Evolutionary conservation across 2,888 invertebrate genomes (phyloP), one percentile per base, ranked within the genome.

Genomic region (Euphydryas editha): DNA sequence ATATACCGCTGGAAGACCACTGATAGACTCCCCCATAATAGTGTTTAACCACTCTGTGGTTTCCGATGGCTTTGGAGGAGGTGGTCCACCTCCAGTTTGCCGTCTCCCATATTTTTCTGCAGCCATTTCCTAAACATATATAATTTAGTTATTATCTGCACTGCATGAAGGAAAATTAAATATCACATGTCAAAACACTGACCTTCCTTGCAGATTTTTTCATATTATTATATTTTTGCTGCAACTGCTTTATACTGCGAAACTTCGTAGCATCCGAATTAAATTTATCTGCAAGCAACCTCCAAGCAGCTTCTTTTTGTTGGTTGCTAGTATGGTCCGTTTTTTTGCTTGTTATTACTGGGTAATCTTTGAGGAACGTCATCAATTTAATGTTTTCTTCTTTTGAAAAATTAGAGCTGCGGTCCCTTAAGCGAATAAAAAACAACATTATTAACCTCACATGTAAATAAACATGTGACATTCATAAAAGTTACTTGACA

Each of bases 301-400:
- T 30, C 65, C 65, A 62, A 20, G 65, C 68, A 3, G 46, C 54
- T 20, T 65, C 65, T 54, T 68, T 68, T 68, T 58, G 59, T 37
- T 68, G 42, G 36, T 59, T 58, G 42, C 62, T 62, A 4, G 54
- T 13, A 24, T 61, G 54, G 30, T 68, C 68, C 2, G 68, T 65
- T 62, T 65, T n/a, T 68, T 65, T 68, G 42, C 67, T 46, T 6
- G 30, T 30, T 30, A 59, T 59, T 20, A 59, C 17, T 11, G 47
- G 21, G 36, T 30, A 59, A 47, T 59, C 59, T 17, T 59, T 59
- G 2, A 59, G n/a, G 5, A 59, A 21, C 8, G 10, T 24, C 17
- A 18, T 15, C 8, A 59, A 18, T 47, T 59, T 59, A 7, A 10
- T 30, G n/a, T 8, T 59, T 18, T 59, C 36, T 24, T 59, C 47